These are phyloP conservation scores for Meloe dianella DNA, from an alignment of 2,888 invertebrate genomes.

Conservation along the genomic window DNA sequence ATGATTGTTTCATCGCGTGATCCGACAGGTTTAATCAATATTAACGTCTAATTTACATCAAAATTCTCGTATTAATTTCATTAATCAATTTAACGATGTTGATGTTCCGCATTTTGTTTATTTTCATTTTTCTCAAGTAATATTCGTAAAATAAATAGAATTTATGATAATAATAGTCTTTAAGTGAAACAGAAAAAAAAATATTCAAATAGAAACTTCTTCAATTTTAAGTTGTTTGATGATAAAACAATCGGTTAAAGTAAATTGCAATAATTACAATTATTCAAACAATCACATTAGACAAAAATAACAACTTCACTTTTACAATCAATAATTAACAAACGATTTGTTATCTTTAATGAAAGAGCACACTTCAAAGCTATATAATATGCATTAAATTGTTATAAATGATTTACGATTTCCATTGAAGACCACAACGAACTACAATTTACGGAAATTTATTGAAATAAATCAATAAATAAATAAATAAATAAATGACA, in stretches of 20 bases:
- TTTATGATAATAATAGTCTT: background rate
- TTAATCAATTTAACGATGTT: conserved; percentile 15
- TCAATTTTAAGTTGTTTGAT: background rate
- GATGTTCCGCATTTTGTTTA: background rate
- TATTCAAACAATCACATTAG: background rate
- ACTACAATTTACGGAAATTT: background rate
- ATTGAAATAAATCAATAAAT: no score
- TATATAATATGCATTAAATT: background rate
- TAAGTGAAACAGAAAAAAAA: background rate
- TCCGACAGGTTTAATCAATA: conserved; percentile 28
- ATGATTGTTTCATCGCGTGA: conserved; percentile 8
- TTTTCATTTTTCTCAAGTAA: background rate
- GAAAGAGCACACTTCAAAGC: background rate
- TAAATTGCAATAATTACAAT: background rate
- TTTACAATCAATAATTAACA: background rate
- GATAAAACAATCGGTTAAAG: background rate
- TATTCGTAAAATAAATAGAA: background rate
- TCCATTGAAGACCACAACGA: background rate
- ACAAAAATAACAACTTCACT: background rate
- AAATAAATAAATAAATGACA: background rate
- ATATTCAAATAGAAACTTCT: background rate
- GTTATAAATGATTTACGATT: background rate
- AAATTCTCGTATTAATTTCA: conserved; percentile 26
- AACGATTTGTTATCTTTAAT: background rate
- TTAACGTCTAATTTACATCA: conserved; percentile 26